Conservation (phyloP, 2,113 vertebrate species). For the Nipponia nippon region DNA sequence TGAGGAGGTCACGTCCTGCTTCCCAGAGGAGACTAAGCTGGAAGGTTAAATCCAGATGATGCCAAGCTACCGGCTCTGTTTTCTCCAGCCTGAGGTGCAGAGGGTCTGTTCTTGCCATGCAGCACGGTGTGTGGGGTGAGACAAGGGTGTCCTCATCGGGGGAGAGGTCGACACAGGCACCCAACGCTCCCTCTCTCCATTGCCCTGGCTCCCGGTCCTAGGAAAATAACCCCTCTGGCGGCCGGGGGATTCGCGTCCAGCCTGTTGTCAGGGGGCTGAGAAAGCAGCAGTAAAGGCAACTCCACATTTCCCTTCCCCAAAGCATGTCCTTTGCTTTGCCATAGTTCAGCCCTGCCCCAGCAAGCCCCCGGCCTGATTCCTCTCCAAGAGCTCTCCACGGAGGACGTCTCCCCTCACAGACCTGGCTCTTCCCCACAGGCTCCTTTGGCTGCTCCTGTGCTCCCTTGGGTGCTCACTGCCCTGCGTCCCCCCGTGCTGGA, state of each 20-base stretch:
- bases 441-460: neutral
- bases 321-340: neutral
- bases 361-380: neutral
- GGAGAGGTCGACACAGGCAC: neutral
- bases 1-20: constrained; percentile 9
- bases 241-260: neutral
- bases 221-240: neutral
- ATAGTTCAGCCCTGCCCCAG: neutral
- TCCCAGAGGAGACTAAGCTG: neutral
- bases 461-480: neutral
- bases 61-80: neutral
- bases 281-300: neutral
- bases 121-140: rapidly evolving
- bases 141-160: rapidly evolving
- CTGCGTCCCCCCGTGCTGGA: rapidly evolving
- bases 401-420: neutral
- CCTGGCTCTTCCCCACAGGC: neutral
- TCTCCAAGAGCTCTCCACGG: neutral
- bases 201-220: neutral
- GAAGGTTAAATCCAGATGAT: neutral
- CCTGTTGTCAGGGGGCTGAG: neutral
- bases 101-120: neutral
- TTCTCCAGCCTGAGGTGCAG: neutral
- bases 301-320: neutral
- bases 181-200: neutral